Evolutionary conservation across 2,888 invertebrate genomes (phyloP).

Genomic region (Dilophus febrilis): DNA sequence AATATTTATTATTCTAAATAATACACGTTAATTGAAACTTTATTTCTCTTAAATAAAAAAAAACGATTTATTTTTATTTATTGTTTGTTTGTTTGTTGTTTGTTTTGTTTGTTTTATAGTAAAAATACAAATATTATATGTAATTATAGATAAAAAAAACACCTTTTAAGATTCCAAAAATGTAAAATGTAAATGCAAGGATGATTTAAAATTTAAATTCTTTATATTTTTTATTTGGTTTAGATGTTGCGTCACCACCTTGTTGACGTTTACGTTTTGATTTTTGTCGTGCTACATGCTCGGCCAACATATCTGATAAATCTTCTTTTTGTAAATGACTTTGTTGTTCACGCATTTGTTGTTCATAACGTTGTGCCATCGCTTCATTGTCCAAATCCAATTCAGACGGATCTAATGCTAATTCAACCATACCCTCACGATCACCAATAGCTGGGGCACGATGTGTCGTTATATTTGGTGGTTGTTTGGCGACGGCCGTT

Average conservation of each 20-base stretch:
- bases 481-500: conserved; percentile 34
- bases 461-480: conserved; percentile 13
- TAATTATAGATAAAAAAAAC: too few species aligned
- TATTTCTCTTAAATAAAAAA: too few species aligned
- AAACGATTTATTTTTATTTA: too few species aligned
- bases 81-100: too few species aligned
- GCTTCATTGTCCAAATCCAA: conserved; percentile 90
- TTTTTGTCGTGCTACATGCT: conserved; percentile 93
- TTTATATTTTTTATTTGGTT: conserved; percentile 92
- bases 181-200: too few species aligned
- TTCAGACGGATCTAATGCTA: conserved; percentile 94
- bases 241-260: conserved; percentile 65
- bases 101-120: too few species aligned
- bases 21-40: too few species aligned
- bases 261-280: conserved; percentile 86
- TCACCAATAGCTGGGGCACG: conserved; percentile 26
- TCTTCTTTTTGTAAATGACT: conserved; percentile 82
- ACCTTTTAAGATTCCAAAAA: too few species aligned
- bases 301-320: conserved; percentile 95
- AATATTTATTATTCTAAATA: too few species aligned
- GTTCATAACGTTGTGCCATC: conserved; percentile 90
- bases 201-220: conserved; percentile 91
- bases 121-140: too few species aligned
- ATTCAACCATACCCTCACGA: conserved; percentile 63
- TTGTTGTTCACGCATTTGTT: conserved; percentile 85